Evolutionary conservation across 1,140 invertebrate species (phyloP).

Genomic region (Trichogramma pretiosum): DNA sequence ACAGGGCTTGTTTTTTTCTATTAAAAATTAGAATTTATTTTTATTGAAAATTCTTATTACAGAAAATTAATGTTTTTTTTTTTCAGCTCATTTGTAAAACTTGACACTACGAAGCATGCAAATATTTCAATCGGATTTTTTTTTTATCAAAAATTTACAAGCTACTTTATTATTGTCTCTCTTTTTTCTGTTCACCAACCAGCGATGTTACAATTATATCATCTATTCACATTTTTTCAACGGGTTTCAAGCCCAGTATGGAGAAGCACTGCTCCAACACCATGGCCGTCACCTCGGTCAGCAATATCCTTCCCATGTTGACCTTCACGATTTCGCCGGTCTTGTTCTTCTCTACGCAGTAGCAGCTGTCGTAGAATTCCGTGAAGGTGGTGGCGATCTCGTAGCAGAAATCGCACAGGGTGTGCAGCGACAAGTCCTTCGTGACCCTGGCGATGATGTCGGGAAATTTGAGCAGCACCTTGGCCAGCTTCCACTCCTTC

Average conservation of each 20-base stretch:
- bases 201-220: too few relatives aligned
- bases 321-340: constrained; percentile 71
- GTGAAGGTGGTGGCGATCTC: constrained; percentile 86
- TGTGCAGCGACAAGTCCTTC: constrained; percentile 79
- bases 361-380: constrained; percentile 97
- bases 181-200: too few relatives aligned
- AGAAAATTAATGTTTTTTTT: too few relatives aligned
- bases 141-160: too few relatives aligned
- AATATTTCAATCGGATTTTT: too few relatives aligned
- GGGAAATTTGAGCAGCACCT: constrained; percentile 76
- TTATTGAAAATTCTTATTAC: too few relatives aligned
- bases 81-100: too few relatives aligned
- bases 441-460: constrained; percentile 79
- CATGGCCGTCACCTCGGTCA: constrained; percentile 87
- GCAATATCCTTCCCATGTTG: constrained; percentile 75
- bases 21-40: too few relatives aligned
- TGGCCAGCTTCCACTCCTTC: constrained; percentile 92
- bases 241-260: constrained; percentile 86
- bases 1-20: too few relatives aligned
- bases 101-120: too few relatives aligned
- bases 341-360: constrained; percentile 90
- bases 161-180: too few relatives aligned
- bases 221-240: constrained; percentile 88
- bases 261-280: constrained; percentile 80
- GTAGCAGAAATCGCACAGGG: constrained; percentile 92